These are phyloP conservation scores for Camponotus fellah DNA, from an alignment of 2,888 invertebrate genomes.

Conservation along the genomic window DNA sequence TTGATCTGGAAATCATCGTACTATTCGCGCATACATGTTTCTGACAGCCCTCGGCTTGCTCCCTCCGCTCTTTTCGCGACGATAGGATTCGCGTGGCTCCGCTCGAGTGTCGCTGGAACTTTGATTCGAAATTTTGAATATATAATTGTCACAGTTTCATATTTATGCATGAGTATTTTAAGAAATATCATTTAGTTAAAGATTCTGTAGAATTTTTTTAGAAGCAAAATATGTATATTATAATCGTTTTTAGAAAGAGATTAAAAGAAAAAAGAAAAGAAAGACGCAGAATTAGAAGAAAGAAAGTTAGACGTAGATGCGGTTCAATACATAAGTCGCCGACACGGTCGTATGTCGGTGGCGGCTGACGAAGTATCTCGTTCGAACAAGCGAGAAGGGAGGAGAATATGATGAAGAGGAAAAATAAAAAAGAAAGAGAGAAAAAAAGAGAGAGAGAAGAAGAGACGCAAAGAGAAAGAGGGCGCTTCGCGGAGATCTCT, in stretches of 20 bases:
- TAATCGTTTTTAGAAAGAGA: slow-evolving; percentile 69
- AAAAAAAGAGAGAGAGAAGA: neutral
- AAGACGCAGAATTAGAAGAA: slow-evolving; percentile 47
- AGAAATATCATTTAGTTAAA: neutral
- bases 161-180: neutral
- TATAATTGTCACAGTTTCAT: neutral
- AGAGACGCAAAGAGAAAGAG: slow-evolving; percentile 50
- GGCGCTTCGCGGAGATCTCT: slow-evolving; percentile 79
- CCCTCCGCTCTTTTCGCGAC: slow-evolving; percentile 27
- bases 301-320: slow-evolving; percentile 71
- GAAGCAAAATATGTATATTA: neutral
- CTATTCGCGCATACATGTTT: slow-evolving; percentile 77
- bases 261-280: slow-evolving; percentile 65
- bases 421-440: slow-evolving; percentile 14
- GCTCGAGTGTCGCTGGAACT: slow-evolving; percentile 30
- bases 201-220: neutral
- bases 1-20: slow-evolving; percentile 79
- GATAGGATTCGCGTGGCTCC: slow-evolving; percentile 38
- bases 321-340: slow-evolving; percentile 75
- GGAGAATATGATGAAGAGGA: slow-evolving; percentile 31
- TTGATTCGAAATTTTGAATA: slow-evolving; percentile 52
- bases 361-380: slow-evolving; percentile 80
- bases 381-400: slow-evolving; percentile 65
- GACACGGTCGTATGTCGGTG: slow-evolving; percentile 81
- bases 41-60: slow-evolving; percentile 72